phyloP scores from a whole-genome alignment of 2,113 vertebrate species.

The Deroptyus accipitrinus region DNA sequence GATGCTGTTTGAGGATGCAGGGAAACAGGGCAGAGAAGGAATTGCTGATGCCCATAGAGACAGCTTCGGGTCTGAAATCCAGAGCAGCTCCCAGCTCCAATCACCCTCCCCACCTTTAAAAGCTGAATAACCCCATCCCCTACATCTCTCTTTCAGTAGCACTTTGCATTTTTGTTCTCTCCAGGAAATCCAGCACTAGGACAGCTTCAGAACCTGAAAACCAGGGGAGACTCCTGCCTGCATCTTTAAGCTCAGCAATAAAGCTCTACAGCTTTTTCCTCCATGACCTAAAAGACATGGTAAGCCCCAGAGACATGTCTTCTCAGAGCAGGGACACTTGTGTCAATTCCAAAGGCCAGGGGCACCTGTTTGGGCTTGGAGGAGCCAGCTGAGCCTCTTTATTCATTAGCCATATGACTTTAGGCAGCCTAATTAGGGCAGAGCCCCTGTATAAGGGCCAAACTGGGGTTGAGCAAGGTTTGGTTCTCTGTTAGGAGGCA shows the following conservation, averaged over 20 bases:
- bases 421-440: neutral
- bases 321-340: neutral
- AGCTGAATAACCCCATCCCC: neutral
- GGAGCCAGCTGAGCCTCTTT: neutral
- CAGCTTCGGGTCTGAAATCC: neutral
- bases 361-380: accelerated
- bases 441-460: neutral
- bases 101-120: neutral
- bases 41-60: neutral
- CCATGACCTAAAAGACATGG: neutral
- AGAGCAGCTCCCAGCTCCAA: neutral
- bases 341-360: neutral
- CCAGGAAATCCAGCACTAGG: neutral
- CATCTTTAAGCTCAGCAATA: neutral
- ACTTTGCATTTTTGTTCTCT: accelerated
- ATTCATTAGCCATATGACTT: neutral
- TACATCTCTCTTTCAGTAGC: neutral
- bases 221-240: neutral
- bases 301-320: neutral
- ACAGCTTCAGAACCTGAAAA: neutral
- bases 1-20: neutral
- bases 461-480: accelerated
- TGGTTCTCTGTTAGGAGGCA: accelerated
- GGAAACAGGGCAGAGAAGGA: neutral
- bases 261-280: neutral